phyloP scores from a whole-genome alignment of 2,113 vertebrate species.

The Ranitomeya variabilis region DNA sequence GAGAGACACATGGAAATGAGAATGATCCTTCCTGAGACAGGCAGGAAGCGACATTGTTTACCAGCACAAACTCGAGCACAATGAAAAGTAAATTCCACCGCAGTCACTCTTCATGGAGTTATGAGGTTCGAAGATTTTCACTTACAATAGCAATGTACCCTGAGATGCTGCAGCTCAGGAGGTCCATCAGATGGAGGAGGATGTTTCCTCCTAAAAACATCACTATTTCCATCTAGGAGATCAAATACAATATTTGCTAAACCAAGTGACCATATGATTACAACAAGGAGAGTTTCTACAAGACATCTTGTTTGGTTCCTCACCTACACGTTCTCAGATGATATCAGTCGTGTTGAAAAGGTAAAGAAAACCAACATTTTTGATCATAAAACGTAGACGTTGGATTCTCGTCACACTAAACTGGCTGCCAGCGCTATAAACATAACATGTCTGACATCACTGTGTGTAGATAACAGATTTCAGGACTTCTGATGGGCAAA shows the following conservation, averaged over 20 bases:
- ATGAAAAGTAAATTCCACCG: not conserved
- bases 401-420: not conserved
- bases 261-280: not conserved
- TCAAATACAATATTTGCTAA: not conserved
- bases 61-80: not conserved
- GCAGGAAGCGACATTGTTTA: slow-evolving; percentile 18
- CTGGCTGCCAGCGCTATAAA: not conserved
- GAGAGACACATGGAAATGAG: slow-evolving; percentile 15
- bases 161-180: not conserved
- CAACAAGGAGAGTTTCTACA: not conserved
- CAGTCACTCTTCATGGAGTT: not conserved
- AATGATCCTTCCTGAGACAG: slow-evolving; percentile 16
- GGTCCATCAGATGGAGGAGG: not conserved
- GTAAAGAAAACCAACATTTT: not conserved
- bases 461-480: not conserved
- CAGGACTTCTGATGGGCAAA: not conserved
- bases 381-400: not conserved
- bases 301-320: not conserved
- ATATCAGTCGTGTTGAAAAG: not conserved
- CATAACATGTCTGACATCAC: not conserved
- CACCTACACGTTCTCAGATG: not conserved
- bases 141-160: not conserved
- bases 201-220: not conserved
- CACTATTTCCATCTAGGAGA: not conserved
- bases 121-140: not conserved